Conservation (phyloP, 2,113 vertebrate species). For the Charadrius vociferus region DNA sequence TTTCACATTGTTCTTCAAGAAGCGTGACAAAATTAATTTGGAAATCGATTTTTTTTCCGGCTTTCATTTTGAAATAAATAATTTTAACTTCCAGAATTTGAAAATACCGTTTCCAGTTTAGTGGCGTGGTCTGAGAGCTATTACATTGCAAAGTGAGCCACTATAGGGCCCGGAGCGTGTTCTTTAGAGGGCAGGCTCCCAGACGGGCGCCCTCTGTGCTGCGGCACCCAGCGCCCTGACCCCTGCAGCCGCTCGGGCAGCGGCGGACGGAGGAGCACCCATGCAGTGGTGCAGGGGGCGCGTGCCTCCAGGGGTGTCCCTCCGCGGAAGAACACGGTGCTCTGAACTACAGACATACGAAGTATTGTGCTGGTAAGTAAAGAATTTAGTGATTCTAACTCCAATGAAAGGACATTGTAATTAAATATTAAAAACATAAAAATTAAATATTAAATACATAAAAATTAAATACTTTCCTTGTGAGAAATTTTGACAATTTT, state of each 20-base stretch:
- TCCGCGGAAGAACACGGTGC: background rate
- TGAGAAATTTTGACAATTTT: background rate
- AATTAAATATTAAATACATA: background rate
- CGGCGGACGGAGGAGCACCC: too few relatives aligned
- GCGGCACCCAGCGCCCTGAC: background rate
- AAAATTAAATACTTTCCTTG: background rate
- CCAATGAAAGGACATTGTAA: background rate
- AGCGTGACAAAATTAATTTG: background rate
- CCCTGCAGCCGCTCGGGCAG: too few relatives aligned
- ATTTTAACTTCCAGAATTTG: background rate
- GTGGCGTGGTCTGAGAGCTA: background rate
- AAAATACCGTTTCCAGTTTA: background rate
- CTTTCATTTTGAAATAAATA: background rate
- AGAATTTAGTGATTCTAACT: background rate
- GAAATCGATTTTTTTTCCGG: background rate
- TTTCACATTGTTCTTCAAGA: background rate
- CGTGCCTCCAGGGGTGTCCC: fast-evolving
- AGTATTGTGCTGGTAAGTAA: background rate
- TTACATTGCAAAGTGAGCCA: too few relatives aligned
- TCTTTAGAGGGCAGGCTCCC: too few relatives aligned
- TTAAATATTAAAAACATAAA: background rate
- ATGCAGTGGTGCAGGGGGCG: background rate
- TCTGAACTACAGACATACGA: background rate
- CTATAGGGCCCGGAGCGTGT: background rate
- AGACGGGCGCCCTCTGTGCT: too few relatives aligned